phyloP scores from a whole-genome alignment of 2,113 vertebrate genomes.

The Chrysochloris asiatica region DNA sequence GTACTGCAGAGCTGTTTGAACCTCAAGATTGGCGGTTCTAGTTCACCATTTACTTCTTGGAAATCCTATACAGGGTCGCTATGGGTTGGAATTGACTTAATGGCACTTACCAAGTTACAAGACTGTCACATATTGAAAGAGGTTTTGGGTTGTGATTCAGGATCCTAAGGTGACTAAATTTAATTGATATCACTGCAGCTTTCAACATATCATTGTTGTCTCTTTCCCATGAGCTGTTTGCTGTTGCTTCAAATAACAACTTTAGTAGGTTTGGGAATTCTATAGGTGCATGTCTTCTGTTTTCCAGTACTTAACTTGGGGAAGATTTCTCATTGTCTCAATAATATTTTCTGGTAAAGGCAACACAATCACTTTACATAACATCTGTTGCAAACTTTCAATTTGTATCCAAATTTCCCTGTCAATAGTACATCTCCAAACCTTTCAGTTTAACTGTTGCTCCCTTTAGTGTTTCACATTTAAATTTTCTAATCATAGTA shows the following conservation, averaged over 20 bases:
- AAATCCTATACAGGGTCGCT: no score
- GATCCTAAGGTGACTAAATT: background rate
- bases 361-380: background rate
- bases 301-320: background rate
- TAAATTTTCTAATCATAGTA: background rate
- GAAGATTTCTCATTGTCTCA: background rate
- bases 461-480: background rate
- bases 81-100: no score
- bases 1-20: no score
- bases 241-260: background rate
- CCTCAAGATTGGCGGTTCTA: no score
- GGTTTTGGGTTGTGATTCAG: background rate
- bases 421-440: background rate
- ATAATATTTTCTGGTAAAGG: background rate
- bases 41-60: no score
- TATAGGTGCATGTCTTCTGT: background rate
- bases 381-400: background rate
- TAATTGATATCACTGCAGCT: background rate
- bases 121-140: background rate
- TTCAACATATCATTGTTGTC: background rate
- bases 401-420: background rate
- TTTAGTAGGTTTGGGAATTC: background rate
- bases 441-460: background rate
- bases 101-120: no score
- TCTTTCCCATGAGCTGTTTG: background rate